A percentile compares a stretch with the other conserved stretches of the same genome.
Evolutionary conservation across 2,797 vertebrate species (phyloP).

Genomic region (Melanotaenia nigrans): DNA sequence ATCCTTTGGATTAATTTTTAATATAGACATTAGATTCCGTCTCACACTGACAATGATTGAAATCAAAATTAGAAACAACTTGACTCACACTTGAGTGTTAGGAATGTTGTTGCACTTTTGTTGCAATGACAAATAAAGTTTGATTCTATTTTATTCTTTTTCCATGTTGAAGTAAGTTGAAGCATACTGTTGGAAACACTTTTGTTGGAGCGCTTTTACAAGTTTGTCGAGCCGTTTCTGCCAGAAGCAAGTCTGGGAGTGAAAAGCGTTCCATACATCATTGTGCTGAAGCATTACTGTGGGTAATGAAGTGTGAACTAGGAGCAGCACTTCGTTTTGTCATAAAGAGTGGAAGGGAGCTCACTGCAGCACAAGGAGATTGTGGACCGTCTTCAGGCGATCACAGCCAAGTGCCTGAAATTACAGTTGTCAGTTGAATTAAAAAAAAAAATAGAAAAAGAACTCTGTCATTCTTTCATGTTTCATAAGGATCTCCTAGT

Average conservation of each 20-base stretch:
- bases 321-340: constrained; percentile 81
- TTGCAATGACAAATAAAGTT: too few species aligned
- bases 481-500: constrained; percentile 36
- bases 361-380: constrained; percentile 70
- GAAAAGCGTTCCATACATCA: constrained; percentile 81
- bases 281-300: constrained; percentile 81
- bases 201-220: constrained; percentile 64
- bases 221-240: constrained; percentile 73
- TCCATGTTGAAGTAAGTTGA: constrained; percentile 50
- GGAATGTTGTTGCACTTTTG: too few species aligned
- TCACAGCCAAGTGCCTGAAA: constrained; percentile 69
- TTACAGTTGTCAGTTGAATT: constrained; percentile 68
- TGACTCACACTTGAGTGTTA: not conserved
- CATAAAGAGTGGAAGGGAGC: constrained; percentile 75
- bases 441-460: constrained; percentile 34
- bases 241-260: constrained; percentile 77
- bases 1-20: not conserved
- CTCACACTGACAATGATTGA: not conserved
- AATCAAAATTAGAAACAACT: not conserved
- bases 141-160: not conserved
- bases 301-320: constrained; percentile 83
- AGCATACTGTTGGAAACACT: constrained; percentile 49
- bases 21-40: not conserved
- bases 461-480: constrained; percentile 29
- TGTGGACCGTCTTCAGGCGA: constrained; percentile 77